Conservation (phyloP, 2,797 vertebrate species). For the Chelonia mydas region DNA sequence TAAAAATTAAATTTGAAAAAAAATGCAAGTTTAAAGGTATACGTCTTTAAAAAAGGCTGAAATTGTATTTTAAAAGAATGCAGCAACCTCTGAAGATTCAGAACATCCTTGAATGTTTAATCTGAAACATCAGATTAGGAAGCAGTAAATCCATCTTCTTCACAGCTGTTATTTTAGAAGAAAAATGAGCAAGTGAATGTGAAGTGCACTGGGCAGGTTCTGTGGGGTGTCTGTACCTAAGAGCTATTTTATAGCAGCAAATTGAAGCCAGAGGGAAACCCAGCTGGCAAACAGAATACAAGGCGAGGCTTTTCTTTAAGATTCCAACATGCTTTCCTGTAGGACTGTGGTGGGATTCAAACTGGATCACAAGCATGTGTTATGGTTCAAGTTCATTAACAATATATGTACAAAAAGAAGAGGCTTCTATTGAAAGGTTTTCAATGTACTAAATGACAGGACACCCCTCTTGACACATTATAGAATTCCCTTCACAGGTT, state of each 20-base stretch:
- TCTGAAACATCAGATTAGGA: conserved; percentile 69
- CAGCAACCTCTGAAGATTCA: conserved; percentile 36
- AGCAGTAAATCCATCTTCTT: conserved; percentile 55
- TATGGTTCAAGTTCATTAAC: background rate
- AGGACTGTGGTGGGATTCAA: background rate
- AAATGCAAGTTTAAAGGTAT: conserved; percentile 8
- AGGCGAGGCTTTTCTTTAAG: background rate
- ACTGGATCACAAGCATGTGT: conserved; percentile 47
- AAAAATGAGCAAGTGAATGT: conserved; percentile 42
- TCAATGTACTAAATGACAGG: background rate
- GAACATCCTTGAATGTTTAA: conserved; percentile 31
- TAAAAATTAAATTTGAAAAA: background rate
- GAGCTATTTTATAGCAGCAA: conserved; percentile 47
- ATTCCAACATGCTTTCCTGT: background rate
- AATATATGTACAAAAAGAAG: background rate
- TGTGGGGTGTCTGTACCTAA: conserved; percentile 6
- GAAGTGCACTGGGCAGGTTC: conserved; percentile 15
- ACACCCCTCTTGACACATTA: background rate
- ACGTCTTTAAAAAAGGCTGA: conserved; percentile 29
- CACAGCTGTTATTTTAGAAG: conserved; percentile 29
- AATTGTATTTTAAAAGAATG: conserved; percentile 28
- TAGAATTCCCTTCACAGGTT: background rate
- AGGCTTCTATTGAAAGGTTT: background rate
- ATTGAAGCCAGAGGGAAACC: conserved; percentile 58
- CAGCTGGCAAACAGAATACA: conserved; percentile 27